A percentile compares a stretch with the other conserved stretches of the same genome.
Evolutionary conservation across 2,113 vertebrate genomes (phyloP).

Genomic region (Tyto alba): DNA sequence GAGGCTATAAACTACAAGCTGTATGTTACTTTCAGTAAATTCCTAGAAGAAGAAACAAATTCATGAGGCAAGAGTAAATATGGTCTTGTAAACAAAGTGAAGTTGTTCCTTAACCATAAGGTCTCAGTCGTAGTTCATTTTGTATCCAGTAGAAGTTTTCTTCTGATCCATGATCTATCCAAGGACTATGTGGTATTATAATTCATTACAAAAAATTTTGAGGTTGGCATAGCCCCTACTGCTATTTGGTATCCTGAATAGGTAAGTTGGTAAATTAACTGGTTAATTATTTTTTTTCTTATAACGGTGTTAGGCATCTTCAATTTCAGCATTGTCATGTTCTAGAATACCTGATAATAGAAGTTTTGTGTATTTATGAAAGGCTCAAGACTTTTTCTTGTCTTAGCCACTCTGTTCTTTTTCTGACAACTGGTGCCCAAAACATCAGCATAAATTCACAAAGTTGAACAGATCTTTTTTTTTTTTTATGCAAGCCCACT

Average conservation of each 20-base stretch:
- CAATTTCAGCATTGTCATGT: background rate
- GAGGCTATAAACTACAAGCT: background rate
- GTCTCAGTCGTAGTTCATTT: background rate
- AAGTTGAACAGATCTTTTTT: background rate
- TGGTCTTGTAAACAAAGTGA: background rate
- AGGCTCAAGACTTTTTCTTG: background rate
- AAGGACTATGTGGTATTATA: background rate
- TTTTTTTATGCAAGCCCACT: background rate
- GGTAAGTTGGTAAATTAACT: background rate
- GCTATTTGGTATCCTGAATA: background rate
- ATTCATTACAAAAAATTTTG: background rate
- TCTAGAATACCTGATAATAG: background rate
- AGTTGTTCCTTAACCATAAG: background rate
- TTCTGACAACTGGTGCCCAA: background rate
- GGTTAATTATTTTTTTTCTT: background rate
- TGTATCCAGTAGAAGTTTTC: background rate
- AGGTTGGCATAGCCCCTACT: background rate
- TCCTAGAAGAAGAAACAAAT: background rate
- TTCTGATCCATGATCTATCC: background rate
- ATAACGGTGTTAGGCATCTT: background rate
- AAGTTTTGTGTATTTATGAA: background rate
- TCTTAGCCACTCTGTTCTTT: background rate
- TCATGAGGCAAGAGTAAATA: background rate
- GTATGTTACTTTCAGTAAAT: background rate
- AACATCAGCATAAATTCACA: background rate